phyloP scores from a whole-genome alignment of 2,797 vertebrate species.

The Centropyge bicolor region DNA sequence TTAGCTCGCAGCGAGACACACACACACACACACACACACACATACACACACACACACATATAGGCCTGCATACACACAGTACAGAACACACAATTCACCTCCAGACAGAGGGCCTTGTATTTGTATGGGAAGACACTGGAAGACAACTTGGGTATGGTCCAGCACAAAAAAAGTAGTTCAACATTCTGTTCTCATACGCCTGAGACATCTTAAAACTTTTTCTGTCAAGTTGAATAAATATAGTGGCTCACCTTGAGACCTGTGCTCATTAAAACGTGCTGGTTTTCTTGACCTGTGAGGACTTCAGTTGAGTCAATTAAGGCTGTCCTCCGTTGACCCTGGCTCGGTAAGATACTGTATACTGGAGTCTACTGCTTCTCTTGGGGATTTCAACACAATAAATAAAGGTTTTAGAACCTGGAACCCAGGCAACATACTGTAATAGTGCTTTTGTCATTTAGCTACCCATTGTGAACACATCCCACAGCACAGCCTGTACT shows the following conservation, averaged over 20 bases:
- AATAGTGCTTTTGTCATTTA: conserved; percentile 30
- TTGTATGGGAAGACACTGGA: conserved; percentile 46
- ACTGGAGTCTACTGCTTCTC: conserved; percentile 32
- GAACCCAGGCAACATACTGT: conserved; percentile 1
- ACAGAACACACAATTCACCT: conserved; percentile 41
- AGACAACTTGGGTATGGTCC: conserved; percentile 49
- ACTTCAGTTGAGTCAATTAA: conserved; percentile 72
- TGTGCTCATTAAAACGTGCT: conserved; percentile 70
- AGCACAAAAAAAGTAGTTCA: conserved; percentile 56
- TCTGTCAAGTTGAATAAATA: conserved; percentile 69
- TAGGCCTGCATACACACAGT: conserved; percentile 19
- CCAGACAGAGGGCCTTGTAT: conserved; percentile 52
- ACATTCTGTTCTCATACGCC: conserved; percentile 52
- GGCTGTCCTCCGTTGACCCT: conserved; percentile 49
- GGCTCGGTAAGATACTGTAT: conserved; percentile 30
- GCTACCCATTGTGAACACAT: conserved; percentile 22
- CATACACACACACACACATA: conserved; percentile 6
- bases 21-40: conserved; percentile 13
- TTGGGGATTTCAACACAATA: conserved; percentile 34
- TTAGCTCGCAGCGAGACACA: conserved; percentile 40
- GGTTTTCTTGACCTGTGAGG: conserved; percentile 59
- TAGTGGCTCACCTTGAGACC: conserved; percentile 66
- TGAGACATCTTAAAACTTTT: conserved; percentile 55
- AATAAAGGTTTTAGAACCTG: conserved; percentile 23
- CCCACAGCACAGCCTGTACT: conserved; percentile 9